Evolutionary conservation across 2,888 invertebrate genomes (phyloP), one percentile per base, ranked within the genome.

Genomic region (Drosophila colorata): DNA sequence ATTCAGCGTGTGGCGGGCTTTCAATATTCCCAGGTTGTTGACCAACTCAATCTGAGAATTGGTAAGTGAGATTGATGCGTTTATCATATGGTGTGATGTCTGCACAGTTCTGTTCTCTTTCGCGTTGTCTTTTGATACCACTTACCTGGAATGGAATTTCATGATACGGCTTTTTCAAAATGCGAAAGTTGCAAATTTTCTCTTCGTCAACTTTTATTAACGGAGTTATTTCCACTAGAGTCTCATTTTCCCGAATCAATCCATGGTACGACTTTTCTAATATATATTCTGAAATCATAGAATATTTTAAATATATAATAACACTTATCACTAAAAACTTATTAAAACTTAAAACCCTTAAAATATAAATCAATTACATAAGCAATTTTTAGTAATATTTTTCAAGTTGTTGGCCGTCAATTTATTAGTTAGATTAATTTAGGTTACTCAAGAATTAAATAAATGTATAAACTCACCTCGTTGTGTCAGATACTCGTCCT

Each of bases 231-330:
- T 98, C 97, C 81, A 98, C 98, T 80, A 96, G 93, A 55, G 97
- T 97, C 93, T 97, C 97, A 93, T 98, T 97, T 94, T 98, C 98
- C 87, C 96, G 95, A 89, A 98, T 97, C 92, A 98, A 94, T 37
- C 98, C 98, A 90, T 98, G 98, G 93, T 98, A 98, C 72, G 97
- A 97, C 88, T 96, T 96, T 90, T 97, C 97, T 43, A 96, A 94
- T 90, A 92, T 90, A 64, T 90, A 89, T 72, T 92, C 92, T 92
- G 60, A 43, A 78, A 78, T 57, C 53, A 33, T 41, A 8, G 13
- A 16, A 18, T 7, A 37, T 28, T 28, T 7, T 14, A 7, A 37
- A 8, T 8, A 37, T 0, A 35, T 8, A 14, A 37, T 14, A n/a
- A 14, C n/a, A n/a, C n/a, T n/a, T n/a, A 2, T 25, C 2, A 2